These are phyloP conservation scores for Nothura maculosa DNA, from an alignment of 2,797 vertebrate species.

Conservation along the genomic window DNA sequence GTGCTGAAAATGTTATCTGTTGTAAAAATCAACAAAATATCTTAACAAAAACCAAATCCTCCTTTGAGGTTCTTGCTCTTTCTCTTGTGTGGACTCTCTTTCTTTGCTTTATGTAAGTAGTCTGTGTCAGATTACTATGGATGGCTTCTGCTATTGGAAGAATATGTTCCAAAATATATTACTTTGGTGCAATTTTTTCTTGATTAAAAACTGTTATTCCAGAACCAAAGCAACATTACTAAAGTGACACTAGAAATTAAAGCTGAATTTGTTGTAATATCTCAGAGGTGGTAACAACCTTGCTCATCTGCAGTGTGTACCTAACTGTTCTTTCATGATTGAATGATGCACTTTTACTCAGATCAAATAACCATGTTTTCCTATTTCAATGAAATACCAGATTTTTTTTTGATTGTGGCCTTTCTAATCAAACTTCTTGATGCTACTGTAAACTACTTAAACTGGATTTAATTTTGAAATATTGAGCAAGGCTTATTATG, in stretches of 20 bases:
- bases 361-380: not conserved
- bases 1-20: not conserved
- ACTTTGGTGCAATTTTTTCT: not conserved
- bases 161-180: not conserved
- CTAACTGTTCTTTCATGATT: not conserved
- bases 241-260: too few relatives aligned
- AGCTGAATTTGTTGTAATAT: not conserved
- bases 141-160: not conserved
- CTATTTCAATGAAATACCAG: not conserved
- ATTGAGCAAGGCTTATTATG: not conserved
- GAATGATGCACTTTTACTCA: not conserved
- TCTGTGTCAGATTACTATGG: not conserved
- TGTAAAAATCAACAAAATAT: not conserved
- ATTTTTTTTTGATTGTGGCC: not conserved
- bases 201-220: too few relatives aligned
- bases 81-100: not conserved
- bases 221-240: not conserved
- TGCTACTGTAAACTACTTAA: not conserved
- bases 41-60: not conserved
- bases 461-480: not conserved
- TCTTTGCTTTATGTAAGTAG: not conserved
- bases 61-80: not conserved
- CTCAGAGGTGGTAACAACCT: not conserved
- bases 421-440: not conserved
- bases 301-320: not conserved